phyloP scores from a whole-genome alignment of 2,113 vertebrate genomes.

The Dolichotis patagonum region DNA sequence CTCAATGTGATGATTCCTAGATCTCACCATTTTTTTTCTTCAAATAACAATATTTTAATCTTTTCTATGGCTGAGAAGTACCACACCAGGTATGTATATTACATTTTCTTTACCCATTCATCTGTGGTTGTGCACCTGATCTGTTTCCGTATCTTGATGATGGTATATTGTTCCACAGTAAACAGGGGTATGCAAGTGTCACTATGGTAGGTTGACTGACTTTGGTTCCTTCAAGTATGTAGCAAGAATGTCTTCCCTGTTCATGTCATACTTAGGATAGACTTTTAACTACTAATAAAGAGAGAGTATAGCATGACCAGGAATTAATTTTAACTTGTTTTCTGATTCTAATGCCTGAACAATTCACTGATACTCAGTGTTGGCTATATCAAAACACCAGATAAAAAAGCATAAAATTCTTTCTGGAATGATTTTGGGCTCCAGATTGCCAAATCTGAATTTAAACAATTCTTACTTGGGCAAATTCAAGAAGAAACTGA shows the following conservation, averaged over 20 bases:
- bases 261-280: background rate
- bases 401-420: background rate
- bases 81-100: background rate
- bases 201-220: background rate
- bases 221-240: background rate
- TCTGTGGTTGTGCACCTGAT: background rate
- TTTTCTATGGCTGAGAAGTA: background rate
- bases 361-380: background rate
- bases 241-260: background rate
- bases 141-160: background rate
- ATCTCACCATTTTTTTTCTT: background rate
- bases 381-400: background rate
- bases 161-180: no score
- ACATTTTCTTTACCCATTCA: background rate
- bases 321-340: background rate
- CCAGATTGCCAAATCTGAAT: background rate
- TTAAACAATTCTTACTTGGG: background rate
- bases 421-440: background rate
- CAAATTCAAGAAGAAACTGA: background rate
- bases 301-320: background rate
- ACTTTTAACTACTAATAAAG: background rate
- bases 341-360: conserved; percentile 12
- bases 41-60: background rate
- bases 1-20: background rate
- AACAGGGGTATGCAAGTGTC: background rate